phyloP scores from a whole-genome alignment of 2,888 invertebrate genomes.

The Epistrophe eligans region DNA sequence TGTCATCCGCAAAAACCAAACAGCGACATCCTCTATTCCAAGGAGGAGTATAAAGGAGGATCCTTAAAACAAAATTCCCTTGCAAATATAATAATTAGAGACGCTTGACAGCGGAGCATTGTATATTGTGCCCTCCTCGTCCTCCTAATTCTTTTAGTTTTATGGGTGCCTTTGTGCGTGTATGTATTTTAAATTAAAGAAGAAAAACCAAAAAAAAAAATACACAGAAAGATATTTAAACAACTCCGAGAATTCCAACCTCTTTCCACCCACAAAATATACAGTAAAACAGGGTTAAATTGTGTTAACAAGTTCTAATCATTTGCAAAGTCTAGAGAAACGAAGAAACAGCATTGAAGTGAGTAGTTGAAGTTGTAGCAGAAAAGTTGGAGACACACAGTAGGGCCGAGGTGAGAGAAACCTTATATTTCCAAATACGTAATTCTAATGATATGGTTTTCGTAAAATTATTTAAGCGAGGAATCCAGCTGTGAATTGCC shows the following conservation, averaged over 20 bases:
- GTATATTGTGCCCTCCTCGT: slow-evolving; percentile 19
- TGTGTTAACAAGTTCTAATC: background rate
- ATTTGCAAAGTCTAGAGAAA: background rate
- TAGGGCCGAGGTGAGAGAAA: too few relatives aligned
- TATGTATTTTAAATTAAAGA: slow-evolving; percentile 5
- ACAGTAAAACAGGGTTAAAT: background rate
- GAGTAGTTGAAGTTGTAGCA: too few relatives aligned
- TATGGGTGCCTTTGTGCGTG: background rate
- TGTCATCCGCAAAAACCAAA: slow-evolving; percentile 31
- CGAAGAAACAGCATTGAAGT: background rate
- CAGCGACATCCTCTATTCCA: slow-evolving; percentile 12
- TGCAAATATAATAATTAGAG: slow-evolving; percentile 30
- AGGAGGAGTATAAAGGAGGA: background rate
- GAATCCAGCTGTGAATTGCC: too few relatives aligned
- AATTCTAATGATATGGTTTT: too few relatives aligned
- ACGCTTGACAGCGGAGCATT: slow-evolving; percentile 18
- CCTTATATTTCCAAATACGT: too few relatives aligned
- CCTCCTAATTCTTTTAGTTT: slow-evolving; percentile 3
- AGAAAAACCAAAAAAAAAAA: background rate
- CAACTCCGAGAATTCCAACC: background rate
- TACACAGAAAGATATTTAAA: background rate
- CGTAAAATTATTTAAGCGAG: too few relatives aligned
- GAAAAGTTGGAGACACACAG: too few relatives aligned
- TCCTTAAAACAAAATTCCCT: slow-evolving; percentile 14
- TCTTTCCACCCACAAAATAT: background rate